These are phyloP conservation scores for Myiozetetes cayanensis DNA, from an alignment of 2,113 vertebrate species.

Conservation along the genomic window DNA sequence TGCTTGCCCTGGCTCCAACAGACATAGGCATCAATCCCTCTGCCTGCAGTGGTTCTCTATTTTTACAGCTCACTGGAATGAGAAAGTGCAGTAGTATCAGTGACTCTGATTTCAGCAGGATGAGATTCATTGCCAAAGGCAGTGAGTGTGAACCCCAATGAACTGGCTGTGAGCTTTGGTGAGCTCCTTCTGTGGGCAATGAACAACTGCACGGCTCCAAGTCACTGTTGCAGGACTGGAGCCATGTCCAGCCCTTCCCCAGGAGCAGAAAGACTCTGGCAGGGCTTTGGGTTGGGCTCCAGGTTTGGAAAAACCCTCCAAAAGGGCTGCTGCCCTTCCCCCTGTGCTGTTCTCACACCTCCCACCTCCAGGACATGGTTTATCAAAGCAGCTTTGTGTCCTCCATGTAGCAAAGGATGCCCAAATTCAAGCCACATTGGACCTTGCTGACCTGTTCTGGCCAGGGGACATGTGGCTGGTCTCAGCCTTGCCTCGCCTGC, in stretches of 20 bases:
- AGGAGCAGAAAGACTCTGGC: not conserved
- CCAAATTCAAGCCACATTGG: conserved; percentile 18
- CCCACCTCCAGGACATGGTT: not conserved
- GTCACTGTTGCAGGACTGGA: rapidly evolving
- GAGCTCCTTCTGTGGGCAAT: not conserved
- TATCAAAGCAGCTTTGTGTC: not conserved
- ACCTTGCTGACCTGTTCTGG: not conserved
- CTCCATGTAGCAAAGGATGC: not conserved
- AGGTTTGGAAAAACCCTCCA: not conserved
- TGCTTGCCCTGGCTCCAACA: rapidly evolving
- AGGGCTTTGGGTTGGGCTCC: not conserved
- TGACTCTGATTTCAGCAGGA: not conserved
- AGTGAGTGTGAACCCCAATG: rapidly evolving
- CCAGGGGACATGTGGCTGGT: conserved; percentile 16
- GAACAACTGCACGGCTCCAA: not conserved
- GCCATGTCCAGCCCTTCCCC: not conserved
- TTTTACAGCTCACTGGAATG: not conserved
- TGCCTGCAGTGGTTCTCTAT: rapidly evolving
- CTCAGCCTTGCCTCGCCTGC: not conserved
- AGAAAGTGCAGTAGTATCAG: not conserved
- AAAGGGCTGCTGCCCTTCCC: not conserved
- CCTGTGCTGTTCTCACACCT: not conserved
- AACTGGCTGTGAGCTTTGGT: not conserved
- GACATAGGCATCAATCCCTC: rapidly evolving
- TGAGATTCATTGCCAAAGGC: rapidly evolving